Conservation (phyloP, 2,113 vertebrate genomes). For the Euleptes europaea region DNA sequence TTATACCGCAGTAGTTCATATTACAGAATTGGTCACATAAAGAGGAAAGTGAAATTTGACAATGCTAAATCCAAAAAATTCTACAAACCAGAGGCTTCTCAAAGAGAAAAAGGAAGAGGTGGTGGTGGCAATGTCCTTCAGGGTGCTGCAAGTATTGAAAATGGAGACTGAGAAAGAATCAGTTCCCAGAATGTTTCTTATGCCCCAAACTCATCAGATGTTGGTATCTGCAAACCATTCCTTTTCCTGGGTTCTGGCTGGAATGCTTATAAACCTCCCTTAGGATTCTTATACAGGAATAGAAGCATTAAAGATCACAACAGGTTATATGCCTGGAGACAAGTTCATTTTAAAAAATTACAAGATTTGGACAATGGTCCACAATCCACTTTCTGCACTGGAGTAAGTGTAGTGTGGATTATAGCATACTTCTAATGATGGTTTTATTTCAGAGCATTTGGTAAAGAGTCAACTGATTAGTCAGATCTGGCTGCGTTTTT, state of each 20-base stretch:
- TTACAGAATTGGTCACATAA: too few relatives aligned
- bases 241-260: background rate
- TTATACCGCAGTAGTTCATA: background rate
- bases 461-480: too few relatives aligned
- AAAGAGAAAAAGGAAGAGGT: background rate
- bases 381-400: background rate
- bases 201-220: background rate
- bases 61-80: background rate
- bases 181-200: background rate
- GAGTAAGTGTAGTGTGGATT: background rate
- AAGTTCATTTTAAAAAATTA: background rate
- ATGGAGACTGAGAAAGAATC: background rate
- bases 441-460: too few relatives aligned
- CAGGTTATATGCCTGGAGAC: constrained; percentile 7
- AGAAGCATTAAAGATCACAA: background rate
- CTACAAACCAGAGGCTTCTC: background rate
- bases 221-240: background rate
- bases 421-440: background rate
- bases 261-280: background rate
- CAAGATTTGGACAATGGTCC: background rate
- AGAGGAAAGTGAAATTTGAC: background rate
- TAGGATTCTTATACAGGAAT: background rate
- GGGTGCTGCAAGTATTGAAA: background rate
- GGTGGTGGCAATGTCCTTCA: background rate
- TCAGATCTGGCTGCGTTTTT: too few relatives aligned